Conservation (phyloP, 2,113 vertebrate species). For the Sturnus vulgaris region DNA sequence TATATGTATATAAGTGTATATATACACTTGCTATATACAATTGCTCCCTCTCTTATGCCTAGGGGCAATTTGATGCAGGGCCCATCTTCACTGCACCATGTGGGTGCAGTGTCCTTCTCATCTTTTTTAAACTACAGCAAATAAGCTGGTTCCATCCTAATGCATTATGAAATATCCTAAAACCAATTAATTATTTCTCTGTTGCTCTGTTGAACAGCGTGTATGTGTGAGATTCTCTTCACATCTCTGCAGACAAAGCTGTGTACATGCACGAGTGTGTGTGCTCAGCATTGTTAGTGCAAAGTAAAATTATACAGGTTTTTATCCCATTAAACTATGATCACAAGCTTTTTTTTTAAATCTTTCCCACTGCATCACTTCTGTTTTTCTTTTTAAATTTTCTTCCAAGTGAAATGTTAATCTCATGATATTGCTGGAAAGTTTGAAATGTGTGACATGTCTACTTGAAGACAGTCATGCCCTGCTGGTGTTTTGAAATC, state of each 20-base stretch:
- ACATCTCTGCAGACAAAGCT: background rate
- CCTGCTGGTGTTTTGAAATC: slow-evolving; percentile 38
- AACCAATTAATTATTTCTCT: background rate
- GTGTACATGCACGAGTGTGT: accelerated
- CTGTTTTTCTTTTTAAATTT: background rate
- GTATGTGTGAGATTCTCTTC: background rate
- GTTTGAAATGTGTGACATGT: background rate
- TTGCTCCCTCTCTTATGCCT: background rate
- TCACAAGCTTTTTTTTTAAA: background rate
- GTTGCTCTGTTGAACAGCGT: background rate
- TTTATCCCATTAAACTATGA: background rate
- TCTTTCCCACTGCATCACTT: background rate
- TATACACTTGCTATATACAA: no score
- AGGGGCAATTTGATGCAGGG: background rate
- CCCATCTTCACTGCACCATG: background rate
- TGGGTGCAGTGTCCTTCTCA: background rate
- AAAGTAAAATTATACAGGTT: background rate
- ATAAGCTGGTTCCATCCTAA: background rate
- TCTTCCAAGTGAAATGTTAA: background rate
- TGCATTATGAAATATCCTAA: background rate
- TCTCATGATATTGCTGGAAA: background rate
- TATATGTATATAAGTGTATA: no score
- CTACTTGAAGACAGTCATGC: background rate
- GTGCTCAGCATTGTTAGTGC: background rate
- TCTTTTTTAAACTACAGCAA: background rate